These are phyloP conservation scores for Lamellibrachia satsuma DNA, from an alignment of 2,888 invertebrate species.

Conservation along the genomic window DNA sequence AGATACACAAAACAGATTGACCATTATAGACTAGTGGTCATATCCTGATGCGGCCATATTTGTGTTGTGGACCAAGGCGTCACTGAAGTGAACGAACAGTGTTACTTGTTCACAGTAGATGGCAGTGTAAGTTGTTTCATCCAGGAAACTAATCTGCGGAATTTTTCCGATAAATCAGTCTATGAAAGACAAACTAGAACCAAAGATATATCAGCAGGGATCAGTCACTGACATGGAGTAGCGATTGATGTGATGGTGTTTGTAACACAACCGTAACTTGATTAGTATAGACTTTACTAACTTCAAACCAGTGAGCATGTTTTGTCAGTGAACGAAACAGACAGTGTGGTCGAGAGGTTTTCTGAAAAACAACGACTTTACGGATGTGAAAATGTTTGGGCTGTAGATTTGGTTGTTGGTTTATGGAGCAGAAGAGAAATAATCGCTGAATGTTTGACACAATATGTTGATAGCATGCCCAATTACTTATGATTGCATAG, in stretches of 20 bases:
- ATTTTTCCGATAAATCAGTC: background rate
- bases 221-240: background rate
- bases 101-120: background rate
- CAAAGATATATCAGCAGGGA: conserved; percentile 13
- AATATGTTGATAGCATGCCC: background rate
- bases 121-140: background rate
- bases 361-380: background rate
- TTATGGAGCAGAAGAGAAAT: background rate
- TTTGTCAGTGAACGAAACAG: background rate
- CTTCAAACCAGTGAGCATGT: background rate
- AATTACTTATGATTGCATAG: conserved; percentile 1
- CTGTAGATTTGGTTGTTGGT: background rate
- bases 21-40: background rate
- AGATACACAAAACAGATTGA: background rate
- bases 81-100: background rate
- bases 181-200: background rate
- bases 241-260: background rate
- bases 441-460: conserved; percentile 1
- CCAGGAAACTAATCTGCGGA: background rate
- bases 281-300: background rate
- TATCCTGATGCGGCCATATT: no score
- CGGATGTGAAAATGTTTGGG: background rate
- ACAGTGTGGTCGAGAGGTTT: background rate
- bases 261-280: background rate
- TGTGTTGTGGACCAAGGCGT: background rate